Conservation (phyloP, 2,113 vertebrate genomes). For the Platichthys flesus region DNA sequence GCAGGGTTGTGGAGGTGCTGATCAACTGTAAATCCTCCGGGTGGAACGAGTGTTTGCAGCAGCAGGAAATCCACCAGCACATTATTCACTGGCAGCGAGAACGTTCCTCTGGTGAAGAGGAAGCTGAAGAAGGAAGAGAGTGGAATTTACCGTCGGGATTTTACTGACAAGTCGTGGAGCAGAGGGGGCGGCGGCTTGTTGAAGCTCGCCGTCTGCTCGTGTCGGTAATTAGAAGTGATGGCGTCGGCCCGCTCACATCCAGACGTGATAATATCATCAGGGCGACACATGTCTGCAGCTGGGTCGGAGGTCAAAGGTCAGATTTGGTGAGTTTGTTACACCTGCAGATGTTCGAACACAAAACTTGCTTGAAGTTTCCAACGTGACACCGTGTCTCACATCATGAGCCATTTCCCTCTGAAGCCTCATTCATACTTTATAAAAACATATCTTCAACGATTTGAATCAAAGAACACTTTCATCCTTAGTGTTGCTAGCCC, state of each 20-base stretch:
- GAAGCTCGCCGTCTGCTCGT: slow-evolving; percentile 51
- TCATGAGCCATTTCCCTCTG: no score
- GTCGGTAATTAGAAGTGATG: slow-evolving; percentile 64
- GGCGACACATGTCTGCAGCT: slow-evolving; percentile 3
- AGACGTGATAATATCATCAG: slow-evolving; percentile 26
- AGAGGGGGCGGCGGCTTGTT: slow-evolving; percentile 23
- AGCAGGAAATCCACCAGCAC: slow-evolving; percentile 17
- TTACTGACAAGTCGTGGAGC: slow-evolving; percentile 41
- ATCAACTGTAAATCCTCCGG: slow-evolving; percentile 56
- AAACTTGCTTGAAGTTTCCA: no score
- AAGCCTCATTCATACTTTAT: no score
- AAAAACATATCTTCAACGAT: no score
- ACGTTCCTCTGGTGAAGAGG: not conserved
- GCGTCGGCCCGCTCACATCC: slow-evolving; percentile 28
- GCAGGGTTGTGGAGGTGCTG: slow-evolving; percentile 41
- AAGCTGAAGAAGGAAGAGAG: not conserved
- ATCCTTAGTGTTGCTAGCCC: no score
- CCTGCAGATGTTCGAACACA: not conserved
- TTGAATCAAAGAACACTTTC: no score
- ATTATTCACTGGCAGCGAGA: slow-evolving; percentile 11
- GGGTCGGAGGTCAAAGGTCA: slow-evolving; percentile 22
- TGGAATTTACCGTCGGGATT: slow-evolving; percentile 31
- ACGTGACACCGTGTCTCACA: no score
- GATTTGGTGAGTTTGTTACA: not conserved
- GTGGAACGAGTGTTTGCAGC: slow-evolving; percentile 24